These are phyloP conservation scores for Chiroxiphia lanceolata DNA, from an alignment of 2,797 vertebrate species.

Conservation along the genomic window DNA sequence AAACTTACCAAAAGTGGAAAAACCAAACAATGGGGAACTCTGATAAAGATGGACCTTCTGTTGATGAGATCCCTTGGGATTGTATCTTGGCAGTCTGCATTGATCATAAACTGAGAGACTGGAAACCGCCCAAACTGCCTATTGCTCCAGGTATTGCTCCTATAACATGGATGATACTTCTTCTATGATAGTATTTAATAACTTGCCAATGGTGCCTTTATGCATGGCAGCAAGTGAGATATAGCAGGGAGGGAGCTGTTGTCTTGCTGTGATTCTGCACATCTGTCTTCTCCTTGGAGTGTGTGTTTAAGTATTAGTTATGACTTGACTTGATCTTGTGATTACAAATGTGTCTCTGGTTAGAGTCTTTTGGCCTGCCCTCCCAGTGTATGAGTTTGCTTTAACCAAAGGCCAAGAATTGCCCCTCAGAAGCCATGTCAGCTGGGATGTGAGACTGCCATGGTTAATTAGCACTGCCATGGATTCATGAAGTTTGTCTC, in stretches of 20 bases:
- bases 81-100: slow-evolving; percentile 86
- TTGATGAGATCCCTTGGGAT: slow-evolving; percentile 88
- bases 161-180: neutral
- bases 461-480: neutral
- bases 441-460: neutral
- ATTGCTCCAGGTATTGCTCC: slow-evolving; percentile 75
- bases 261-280: neutral
- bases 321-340: neutral
- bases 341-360: neutral
- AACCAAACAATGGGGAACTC: neutral
- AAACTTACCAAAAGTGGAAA: slow-evolving; percentile 67
- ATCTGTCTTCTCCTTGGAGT: neutral
- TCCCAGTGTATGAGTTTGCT: neutral
- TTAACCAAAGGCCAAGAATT: neutral
- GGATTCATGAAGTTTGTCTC: neutral
- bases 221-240: rapidly evolving
- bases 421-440: neutral
- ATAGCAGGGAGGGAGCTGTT: neutral
- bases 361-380: neutral
- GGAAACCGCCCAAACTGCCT: slow-evolving; percentile 77
- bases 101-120: slow-evolving; percentile 92
- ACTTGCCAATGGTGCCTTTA: neutral
- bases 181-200: neutral
- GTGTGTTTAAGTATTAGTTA: neutral
- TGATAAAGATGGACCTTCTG: slow-evolving; percentile 55